Conservation (phyloP, 2,797 vertebrate species). For the Crocidura indochinensis region DNA sequence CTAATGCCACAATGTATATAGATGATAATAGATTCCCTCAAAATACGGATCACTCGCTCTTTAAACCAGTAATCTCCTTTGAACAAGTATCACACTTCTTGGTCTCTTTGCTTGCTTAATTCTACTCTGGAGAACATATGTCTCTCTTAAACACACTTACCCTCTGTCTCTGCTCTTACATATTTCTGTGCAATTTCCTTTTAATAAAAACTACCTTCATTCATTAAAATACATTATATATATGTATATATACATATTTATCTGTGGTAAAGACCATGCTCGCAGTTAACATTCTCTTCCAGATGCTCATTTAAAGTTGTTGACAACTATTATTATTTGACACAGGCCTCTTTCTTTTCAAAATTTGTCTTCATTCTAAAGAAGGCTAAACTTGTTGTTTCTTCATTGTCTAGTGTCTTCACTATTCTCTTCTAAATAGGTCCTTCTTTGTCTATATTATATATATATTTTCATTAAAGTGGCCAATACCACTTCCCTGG, state of each 20-base stretch:
- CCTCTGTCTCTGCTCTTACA: too few relatives aligned
- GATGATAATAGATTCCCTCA: background rate
- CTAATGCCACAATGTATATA: background rate
- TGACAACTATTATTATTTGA: background rate
- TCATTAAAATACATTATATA: too few relatives aligned
- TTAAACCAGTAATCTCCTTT: too few relatives aligned
- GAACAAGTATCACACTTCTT: too few relatives aligned
- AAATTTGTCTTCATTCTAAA: background rate
- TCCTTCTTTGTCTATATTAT: background rate
- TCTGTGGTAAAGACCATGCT: background rate
- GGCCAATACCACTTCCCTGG: too few relatives aligned
- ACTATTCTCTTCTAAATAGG: background rate
- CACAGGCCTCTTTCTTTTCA: background rate
- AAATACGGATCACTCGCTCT: background rate
- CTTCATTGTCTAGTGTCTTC: background rate
- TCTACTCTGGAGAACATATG: too few relatives aligned
- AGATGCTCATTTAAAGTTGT: background rate
- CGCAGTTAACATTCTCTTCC: conserved; percentile 12
- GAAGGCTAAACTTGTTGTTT: background rate
- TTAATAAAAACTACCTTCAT: too few relatives aligned
- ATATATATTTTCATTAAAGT: too few relatives aligned
- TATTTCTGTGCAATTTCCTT: too few relatives aligned
- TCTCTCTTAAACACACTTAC: too few relatives aligned
- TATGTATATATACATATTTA: too few relatives aligned
- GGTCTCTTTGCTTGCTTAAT: too few relatives aligned